phyloP scores from a whole-genome alignment of 2,888 invertebrate species.

The Miltochrista miniata region DNA sequence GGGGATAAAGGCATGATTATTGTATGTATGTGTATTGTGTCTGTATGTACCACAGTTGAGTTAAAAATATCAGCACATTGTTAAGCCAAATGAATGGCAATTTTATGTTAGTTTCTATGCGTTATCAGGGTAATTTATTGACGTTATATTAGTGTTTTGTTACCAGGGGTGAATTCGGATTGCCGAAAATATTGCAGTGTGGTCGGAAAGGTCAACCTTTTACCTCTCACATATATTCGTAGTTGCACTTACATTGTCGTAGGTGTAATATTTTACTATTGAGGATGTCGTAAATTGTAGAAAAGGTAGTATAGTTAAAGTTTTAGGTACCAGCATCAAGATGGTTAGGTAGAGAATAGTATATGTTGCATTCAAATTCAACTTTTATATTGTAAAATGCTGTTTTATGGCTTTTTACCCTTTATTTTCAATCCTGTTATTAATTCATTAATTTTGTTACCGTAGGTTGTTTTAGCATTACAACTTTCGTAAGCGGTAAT shows the following conservation, averaged over 20 bases:
- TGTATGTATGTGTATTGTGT: too few relatives aligned
- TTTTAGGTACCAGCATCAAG: too few relatives aligned
- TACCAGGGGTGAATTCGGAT: conserved; percentile 13
- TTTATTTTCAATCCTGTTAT: too few relatives aligned
- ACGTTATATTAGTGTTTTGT: conserved; percentile 34
- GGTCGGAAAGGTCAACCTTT: conserved; percentile 12
- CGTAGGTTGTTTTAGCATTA: too few relatives aligned
- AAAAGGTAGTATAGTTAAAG: not conserved
- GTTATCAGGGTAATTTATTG: conserved; percentile 35
- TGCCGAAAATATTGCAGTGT: conserved; percentile 20
- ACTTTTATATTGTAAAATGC: too few relatives aligned
- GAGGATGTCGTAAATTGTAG: not conserved
- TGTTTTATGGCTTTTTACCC: too few relatives aligned
- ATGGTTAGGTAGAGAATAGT: too few relatives aligned
- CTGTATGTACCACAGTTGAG: too few relatives aligned
- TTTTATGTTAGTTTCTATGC: conserved; percentile 26
- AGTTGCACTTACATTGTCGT: not conserved
- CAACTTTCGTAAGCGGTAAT: too few relatives aligned
- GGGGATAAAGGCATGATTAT: too few relatives aligned
- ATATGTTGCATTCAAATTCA: too few relatives aligned
- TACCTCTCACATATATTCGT: conserved; percentile 20
- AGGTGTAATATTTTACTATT: not conserved
- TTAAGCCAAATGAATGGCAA: conserved; percentile 44
- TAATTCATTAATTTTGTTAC: too few relatives aligned
- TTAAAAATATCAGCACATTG: conserved; percentile 28